These are phyloP conservation scores for Agelaius phoeniceus DNA, from an alignment of 2,113 vertebrate genomes.

Conservation along the genomic window DNA sequence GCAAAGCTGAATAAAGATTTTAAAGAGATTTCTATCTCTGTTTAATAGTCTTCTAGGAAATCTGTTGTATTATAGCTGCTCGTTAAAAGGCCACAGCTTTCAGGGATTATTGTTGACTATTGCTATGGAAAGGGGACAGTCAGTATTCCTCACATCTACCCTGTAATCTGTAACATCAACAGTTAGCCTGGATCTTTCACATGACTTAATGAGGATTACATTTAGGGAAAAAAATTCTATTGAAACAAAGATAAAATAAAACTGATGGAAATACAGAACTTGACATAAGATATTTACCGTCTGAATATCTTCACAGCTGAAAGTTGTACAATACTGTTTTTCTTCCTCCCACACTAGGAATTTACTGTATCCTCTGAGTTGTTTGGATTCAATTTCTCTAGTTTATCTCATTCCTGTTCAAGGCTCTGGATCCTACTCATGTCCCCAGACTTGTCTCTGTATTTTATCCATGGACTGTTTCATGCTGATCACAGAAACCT, in stretches of 20 bases:
- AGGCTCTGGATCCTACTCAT: neutral
- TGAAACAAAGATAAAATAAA: neutral
- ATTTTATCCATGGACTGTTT: neutral
- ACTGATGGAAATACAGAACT: neutral
- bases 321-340: conserved; percentile 27
- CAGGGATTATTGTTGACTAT: neutral
- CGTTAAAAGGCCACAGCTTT: neutral
- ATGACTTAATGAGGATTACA: neutral
- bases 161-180: conserved; percentile 7
- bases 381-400: neutral
- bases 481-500: neutral
- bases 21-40: neutral
- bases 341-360: conserved; percentile 43
- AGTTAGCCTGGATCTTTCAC: conserved; percentile 12
- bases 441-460: neutral
- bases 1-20: conserved; percentile 15
- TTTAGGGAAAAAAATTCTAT: neutral
- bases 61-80: neutral
- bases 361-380: conserved; percentile 10
- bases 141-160: neutral
- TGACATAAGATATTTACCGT: neutral
- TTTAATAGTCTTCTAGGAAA: conserved; percentile 28
- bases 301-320: conserved; percentile 43
- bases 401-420: conserved; percentile 30
- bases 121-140: neutral